Evolutionary conservation across 2,113 vertebrate species (phyloP), one percentile per base, ranked within the genome.

Genomic region (Sigmodon hispidus): DNA sequence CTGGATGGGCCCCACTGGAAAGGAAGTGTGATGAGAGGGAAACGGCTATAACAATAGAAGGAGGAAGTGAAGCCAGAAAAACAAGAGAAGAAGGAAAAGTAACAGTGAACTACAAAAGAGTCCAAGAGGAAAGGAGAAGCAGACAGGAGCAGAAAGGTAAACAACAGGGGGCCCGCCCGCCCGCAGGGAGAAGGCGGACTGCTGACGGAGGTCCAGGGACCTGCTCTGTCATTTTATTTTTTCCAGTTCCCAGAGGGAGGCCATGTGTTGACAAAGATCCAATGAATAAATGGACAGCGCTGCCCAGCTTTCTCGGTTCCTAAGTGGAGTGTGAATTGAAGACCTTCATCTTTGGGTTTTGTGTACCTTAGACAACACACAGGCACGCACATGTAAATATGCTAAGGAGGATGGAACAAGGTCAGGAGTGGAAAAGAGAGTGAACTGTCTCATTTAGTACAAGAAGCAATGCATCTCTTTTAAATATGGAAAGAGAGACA

Each of bases 21-120:
- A 96, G 95, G 97, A 97, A 98, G 95, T 61, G 92, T 89, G 95
- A 98, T 93, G 93, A 93, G 96, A 96, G 96, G 96, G 90, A 95
- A 93, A 96, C 94, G 95, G 94, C 73, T 69, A 94, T 59, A 95
- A 97, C 97, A 98, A 97, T 95, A 97, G 95, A 55, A 97, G 94
- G 96, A 96, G 97, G 97, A 97, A 97, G 96, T 92, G 90, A 93
- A 95, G 92, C 81, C 69, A 89, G 90, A 94, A 96, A 95, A 97
- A 95, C 89, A 97, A 95, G 88, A 93, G 85, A 93, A 96, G 97
- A 89, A 95, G 92, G 92, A 97, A 97, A 96, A 93, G 90, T 94
- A 89, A 57, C 61, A 57, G 61, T 34, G 92, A 87, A 91, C 81
- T 75, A 72, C 55, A 83, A 59, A 92, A 76, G 88, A 55, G 91